Evolutionary conservation across 2,113 vertebrate species (phyloP), one percentile per base, ranked within the genome.

Genomic region (Anoplopoma fimbria): DNA sequence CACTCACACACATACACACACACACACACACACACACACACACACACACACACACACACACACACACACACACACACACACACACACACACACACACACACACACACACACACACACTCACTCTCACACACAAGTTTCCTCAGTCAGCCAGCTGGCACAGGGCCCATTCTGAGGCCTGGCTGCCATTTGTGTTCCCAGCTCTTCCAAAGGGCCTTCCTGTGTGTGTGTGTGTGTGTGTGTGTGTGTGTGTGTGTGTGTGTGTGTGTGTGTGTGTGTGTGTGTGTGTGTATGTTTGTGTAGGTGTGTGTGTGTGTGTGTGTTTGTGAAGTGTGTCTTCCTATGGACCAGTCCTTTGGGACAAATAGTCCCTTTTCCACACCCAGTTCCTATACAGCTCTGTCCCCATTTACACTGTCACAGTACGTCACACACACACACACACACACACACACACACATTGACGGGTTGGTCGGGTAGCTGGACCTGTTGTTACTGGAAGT

Each of bases 171-270:
- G 60, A 88, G 69, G 53, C 57, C 42, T 55, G 76, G 79, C 57
- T 72, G 69, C 71, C 83, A 76, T 85, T 87, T 85, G 63, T 83
- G 83, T 89, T 86, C 63, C 81, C 73, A 81, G 76, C 69, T 80
- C 1, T 1, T 79, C 61, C 64, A 72, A 47, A 53, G 38, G 34
- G 60, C 9, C 27, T 61, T 29, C 21, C 4, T 17, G 36, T 69
- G 47, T 76, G 36, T 69, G 60, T 60, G 61, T 57, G 27, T 73
- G 34, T 67, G 76, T 31, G 27, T 31, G 15, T 81, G 77, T 40
- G 29, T 36, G 15, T 84, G 77, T 33, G 29, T 36, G 15, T 74
- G 36, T 69, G 47, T 76, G 36, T 69, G 60, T 60, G 61, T 57
- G 27, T 73, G 34, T 67, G 76, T 31, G 27, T 31, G 15, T 81